Evolutionary conservation across 2,113 vertebrate species (phyloP), one percentile per base, ranked within the genome.

Genomic region (Lathamus discolor): DNA sequence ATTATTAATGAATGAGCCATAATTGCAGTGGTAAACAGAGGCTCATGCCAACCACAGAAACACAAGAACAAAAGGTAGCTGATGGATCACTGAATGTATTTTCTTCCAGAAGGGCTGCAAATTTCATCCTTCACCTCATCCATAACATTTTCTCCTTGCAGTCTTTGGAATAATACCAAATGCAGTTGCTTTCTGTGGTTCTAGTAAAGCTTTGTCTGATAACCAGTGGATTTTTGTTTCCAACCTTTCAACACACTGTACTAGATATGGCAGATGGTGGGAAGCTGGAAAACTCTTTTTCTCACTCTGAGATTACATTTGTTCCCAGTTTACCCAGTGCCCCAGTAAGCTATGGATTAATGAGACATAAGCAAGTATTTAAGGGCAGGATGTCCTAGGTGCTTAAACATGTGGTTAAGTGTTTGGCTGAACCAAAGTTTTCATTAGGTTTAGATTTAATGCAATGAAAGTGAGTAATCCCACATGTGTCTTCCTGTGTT

Each of bases 131-230:
- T 15, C 35, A 18, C 6, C 11, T 28, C 25, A 59, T 10, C 39
- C 39, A 59, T 43, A 15, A 43, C 8, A 7, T 54, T 59, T 77
- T 70, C 37, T 77, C 19, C 46, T 94, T 69, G 37, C n/a, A 29
- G 24, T 35, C 46, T 46, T 39, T 3, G 6, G 41, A 93, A 29
- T 19, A 37, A 10, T 46, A 52, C 22, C 59, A 94, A 74, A 41
- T 0, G 0, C 6, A 6, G 4, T 5, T 57, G 18, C 37, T 88
- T 67, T 14, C 73, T 78, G 2, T 0, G 3, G 41, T 80, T 72
- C 69, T 28, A 11, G n/a, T 18, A 39, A 72, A 91, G 23, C 31
- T 51, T 41, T 49, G 57, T 33, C 72, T 67, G 51, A 39, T n/a
- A 27, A 23, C 43, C 35, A 59, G 28, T 61, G n/a, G 24, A n/a